Conservation (phyloP, 2,113 vertebrate species). For the Melanerpes formicivorus region DNA sequence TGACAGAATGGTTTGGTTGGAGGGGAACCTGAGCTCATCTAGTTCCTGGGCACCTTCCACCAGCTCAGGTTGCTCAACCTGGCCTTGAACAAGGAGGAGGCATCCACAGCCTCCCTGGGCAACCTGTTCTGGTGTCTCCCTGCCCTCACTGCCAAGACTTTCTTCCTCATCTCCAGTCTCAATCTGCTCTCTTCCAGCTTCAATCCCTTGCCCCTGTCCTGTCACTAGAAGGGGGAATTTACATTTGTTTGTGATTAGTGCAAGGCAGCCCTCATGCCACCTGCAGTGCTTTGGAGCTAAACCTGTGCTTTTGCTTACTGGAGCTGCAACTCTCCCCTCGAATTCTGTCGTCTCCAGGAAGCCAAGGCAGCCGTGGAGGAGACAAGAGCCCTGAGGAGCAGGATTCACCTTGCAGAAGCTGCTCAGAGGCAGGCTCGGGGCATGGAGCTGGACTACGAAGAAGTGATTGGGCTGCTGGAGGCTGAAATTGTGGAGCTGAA, state of each 20-base stretch:
- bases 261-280: neutral
- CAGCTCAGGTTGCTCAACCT: too few relatives aligned
- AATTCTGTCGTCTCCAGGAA: conserved; percentile 76
- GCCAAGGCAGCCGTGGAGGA: conserved; percentile 86
- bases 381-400: conserved; percentile 78
- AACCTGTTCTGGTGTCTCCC: too few relatives aligned
- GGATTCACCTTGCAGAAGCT: conserved; percentile 87
- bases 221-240: too few relatives aligned
- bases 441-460: conserved; percentile 97
- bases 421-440: conserved; percentile 87
- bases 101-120: too few relatives aligned
- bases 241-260: neutral
- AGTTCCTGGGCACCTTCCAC: too few relatives aligned
- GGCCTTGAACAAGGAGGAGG: too few relatives aligned
- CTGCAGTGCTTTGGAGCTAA: neutral
- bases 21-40: too few relatives aligned
- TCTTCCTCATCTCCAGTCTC: too few relatives aligned
- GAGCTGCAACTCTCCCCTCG: neutral
- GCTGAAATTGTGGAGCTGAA: conserved; percentile 91
- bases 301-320: neutral
- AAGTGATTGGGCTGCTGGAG: conserved; percentile 92
- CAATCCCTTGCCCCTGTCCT: too few relatives aligned
- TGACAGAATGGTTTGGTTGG: too few relatives aligned
- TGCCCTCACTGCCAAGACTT: too few relatives aligned
- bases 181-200: too few relatives aligned